phyloP scores from a whole-genome alignment of 2,888 invertebrate species.

The Rhagophthalmus giganteus region DNA sequence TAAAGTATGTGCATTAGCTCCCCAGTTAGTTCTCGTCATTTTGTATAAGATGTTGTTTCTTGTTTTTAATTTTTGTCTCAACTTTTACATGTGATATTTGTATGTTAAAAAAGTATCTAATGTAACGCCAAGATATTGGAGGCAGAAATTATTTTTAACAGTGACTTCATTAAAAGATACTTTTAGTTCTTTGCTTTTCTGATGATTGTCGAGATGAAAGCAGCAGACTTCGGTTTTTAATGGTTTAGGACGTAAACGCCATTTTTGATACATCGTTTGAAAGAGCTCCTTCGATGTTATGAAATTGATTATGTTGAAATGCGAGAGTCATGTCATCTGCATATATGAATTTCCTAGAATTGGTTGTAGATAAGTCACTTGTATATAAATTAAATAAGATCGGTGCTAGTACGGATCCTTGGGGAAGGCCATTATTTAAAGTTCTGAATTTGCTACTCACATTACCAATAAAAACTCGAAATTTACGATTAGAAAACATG shows the following conservation, averaged over 20 bases:
- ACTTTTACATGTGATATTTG: no score
- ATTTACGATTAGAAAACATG: neutral
- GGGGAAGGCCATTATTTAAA: neutral
- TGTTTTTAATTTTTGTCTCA: no score
- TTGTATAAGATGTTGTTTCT: no score
- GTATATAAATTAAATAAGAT: conserved; percentile 1
- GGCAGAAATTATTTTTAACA: no score
- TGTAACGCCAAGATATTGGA: no score
- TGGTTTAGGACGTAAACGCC: neutral
- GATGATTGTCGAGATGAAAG: no score
- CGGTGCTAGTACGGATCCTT: neutral
- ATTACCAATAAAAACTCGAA: conserved; percentile 1
- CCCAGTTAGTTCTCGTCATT: no score
- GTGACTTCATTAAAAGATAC: no score
- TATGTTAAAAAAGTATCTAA: no score
- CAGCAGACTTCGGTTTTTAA: neutral
- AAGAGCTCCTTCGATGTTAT: neutral
- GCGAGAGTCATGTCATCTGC: conserved; percentile 1
- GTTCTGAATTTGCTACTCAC: neutral
- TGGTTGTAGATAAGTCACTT: neutral
- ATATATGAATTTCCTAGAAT: conserved; percentile 1
- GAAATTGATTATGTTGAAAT: neutral
- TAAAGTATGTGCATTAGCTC: no score
- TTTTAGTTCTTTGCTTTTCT: no score
- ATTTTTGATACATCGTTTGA: neutral